Conservation (phyloP, 2,888 invertebrate genomes). For the Physocephala rufipes region DNA sequence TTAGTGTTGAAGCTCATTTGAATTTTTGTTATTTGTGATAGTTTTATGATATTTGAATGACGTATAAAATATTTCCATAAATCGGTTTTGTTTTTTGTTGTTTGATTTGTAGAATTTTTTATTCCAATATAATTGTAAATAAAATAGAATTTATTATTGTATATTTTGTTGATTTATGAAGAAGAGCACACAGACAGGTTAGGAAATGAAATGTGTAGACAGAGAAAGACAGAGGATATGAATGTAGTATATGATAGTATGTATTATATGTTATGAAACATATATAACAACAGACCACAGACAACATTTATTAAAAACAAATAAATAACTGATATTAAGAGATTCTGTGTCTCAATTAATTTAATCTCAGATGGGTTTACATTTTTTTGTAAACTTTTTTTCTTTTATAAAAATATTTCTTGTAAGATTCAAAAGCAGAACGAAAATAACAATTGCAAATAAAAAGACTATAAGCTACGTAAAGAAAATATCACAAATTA, state of each 20-base stretch:
- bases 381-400: slow-evolving; percentile 34
- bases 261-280: too few relatives aligned
- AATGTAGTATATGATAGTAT: too few relatives aligned
- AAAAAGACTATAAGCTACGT: not conserved
- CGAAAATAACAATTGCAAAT: not conserved
- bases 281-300: not conserved
- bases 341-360: slow-evolving; percentile 28
- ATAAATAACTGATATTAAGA: slow-evolving; percentile 16
- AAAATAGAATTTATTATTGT: too few relatives aligned
- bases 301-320: too few relatives aligned
- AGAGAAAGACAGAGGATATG: too few relatives aligned
- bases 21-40: too few relatives aligned
- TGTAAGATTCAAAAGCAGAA: not conserved
- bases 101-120: too few relatives aligned
- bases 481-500: slow-evolving; percentile 32
- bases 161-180: too few relatives aligned
- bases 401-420: not conserved
- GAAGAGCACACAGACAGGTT: too few relatives aligned
- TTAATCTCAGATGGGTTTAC: slow-evolving; percentile 46
- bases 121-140: not conserved
- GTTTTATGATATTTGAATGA: too few relatives aligned
- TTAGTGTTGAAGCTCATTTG: not conserved
- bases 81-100: too few relatives aligned
- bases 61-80: not conserved
- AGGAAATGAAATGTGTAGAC: too few relatives aligned